Conservation (phyloP, 1,140 invertebrate species). For the Drosophila quadrilineata region DNA sequence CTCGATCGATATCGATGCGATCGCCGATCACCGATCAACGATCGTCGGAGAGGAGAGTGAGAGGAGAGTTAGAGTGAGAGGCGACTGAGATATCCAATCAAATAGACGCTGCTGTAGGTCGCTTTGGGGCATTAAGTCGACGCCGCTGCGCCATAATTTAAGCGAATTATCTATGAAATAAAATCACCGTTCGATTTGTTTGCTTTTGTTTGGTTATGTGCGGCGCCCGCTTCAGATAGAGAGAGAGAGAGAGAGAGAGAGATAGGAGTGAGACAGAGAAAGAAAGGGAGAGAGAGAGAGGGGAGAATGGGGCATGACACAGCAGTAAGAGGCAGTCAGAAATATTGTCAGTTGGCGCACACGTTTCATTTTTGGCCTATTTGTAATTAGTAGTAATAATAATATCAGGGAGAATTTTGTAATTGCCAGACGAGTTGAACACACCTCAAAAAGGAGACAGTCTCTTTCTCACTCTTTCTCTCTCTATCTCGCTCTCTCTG, state of each 20-base stretch:
- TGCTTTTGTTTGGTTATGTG: too few species aligned
- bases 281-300: neutral
- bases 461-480: neutral
- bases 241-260: neutral
- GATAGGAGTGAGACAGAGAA: neutral
- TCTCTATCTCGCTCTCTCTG: neutral
- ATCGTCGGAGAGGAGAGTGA: constrained; percentile 5
- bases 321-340: too few species aligned
- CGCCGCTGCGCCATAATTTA: constrained; percentile 77
- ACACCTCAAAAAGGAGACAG: constrained; percentile 26
- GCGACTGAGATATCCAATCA: too few species aligned
- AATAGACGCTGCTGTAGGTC: constrained; percentile 75
- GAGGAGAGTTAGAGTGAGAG: too few species aligned
- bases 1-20: constrained; percentile 57
- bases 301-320: neutral
- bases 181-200: constrained; percentile 67
- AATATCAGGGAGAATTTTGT: constrained; percentile 36
- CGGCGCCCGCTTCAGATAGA: constrained; percentile 42
- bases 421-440: constrained; percentile 40
- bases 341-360: constrained; percentile 14
- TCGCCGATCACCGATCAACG: neutral
- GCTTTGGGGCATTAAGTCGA: constrained; percentile 64
- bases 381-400: constrained; percentile 61
- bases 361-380: constrained; percentile 41
- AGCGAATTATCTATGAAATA: constrained; percentile 80